phyloP scores from a whole-genome alignment of 2,113 vertebrate species.

The Ictalurus punctatus region DNA sequence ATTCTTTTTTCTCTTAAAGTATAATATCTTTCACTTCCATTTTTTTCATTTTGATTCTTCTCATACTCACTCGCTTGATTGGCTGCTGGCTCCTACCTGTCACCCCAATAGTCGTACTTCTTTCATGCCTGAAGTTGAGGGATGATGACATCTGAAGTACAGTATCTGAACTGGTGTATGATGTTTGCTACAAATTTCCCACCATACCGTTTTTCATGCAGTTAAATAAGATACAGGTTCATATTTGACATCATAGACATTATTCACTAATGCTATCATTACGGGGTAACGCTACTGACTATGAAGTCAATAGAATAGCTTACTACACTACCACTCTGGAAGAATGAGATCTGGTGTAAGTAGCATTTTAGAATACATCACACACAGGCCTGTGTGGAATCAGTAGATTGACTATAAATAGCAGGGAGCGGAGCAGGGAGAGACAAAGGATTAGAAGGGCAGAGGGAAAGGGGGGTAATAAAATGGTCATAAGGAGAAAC shows the following conservation, averaged over 20 bases:
- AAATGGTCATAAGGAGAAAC: constrained; percentile 54
- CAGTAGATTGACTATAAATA: constrained; percentile 37
- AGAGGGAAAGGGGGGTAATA: constrained; percentile 43
- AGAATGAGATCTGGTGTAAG: not conserved
- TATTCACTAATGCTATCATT: not conserved
- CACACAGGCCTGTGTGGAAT: constrained; percentile 22
- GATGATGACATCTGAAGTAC: not conserved
- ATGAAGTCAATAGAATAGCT: not conserved
- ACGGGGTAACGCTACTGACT: not conserved
- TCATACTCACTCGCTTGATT: not conserved
- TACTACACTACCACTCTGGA: not conserved
- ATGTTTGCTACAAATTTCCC: too few species aligned
- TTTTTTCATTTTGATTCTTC: not conserved
- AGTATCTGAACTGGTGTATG: not conserved
- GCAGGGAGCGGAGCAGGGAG: constrained; percentile 12
- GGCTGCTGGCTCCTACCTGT: not conserved
- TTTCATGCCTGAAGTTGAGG: not conserved
- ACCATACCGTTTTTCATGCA: not conserved
- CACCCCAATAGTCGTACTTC: not conserved
- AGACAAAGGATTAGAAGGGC: constrained; percentile 34
- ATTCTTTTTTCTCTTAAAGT: not conserved
- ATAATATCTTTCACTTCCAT: not conserved
- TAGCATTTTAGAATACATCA: not conserved
- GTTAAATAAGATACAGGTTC: not conserved
- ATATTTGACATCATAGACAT: not conserved